Evolutionary conservation across 2,113 vertebrate genomes (phyloP), one percentile per base, ranked within the genome.

Genomic region (Psittacula cyanocephala): DNA sequence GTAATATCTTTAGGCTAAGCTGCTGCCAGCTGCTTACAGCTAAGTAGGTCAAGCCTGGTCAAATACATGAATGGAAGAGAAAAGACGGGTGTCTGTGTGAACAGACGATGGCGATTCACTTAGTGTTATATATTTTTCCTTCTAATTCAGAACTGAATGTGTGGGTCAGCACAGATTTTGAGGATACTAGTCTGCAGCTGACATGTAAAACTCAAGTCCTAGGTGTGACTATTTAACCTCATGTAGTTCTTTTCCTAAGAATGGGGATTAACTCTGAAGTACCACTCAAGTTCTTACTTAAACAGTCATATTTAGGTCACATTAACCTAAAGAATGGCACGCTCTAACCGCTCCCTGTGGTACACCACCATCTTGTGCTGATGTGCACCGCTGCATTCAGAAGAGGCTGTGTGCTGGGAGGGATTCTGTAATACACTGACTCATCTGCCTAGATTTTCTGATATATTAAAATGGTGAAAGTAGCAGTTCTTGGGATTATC

Each of bases 21-120:
- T 67, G 35, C 70, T 90, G 88, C 76, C 90, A 88, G 92, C 60
- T 96, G 80, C 89, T 94, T 35, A 67, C 39, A 84, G 55, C 43
- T 78, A 88, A 94, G 60, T 92, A 89, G 72, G 72, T 88, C 84
- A 94, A 86, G 37, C 31, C 41, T 37, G 19, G 68, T 64, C 83
- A 83, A 81, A 78, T 60, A 47, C 14, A 25, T 31, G 50, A 91
- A 67, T 18, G 44, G 55, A 81, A 46, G 24, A 29, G 17, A 24
- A 80, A 91, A 53, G 33, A 0, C 35, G 19, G 53, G 41, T 17
- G 0, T 43, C 13, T 82, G 13, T 46, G 35, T 67, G 64, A 86
- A 78, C 68, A 88, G 71, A 71, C 84, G 90, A 33, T 71, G 43
- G 19, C 3, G 1, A 35, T 88, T 90, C 82, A 52, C 29, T 87